phyloP scores from a whole-genome alignment of 1,140 invertebrate species.

The Nasonia giraulti region DNA sequence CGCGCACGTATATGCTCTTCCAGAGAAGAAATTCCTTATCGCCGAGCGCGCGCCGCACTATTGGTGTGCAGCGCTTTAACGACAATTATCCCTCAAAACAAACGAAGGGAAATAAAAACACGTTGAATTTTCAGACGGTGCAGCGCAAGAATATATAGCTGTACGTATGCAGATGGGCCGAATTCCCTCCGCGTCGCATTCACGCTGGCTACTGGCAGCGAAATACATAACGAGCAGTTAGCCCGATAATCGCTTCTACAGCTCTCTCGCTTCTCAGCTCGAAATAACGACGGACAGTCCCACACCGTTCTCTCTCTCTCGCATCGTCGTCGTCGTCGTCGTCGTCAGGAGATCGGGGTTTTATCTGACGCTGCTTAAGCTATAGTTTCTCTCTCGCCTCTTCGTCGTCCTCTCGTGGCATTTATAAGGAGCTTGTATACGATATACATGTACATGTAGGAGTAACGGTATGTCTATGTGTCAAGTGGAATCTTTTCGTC shows the following conservation, averaged over 20 bases:
- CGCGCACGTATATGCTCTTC: background rate
- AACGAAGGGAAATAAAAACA: background rate
- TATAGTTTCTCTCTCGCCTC: background rate
- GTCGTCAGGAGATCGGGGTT: constrained; percentile 36
- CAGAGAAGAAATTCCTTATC: constrained; percentile 23
- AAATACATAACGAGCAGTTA: constrained; percentile 46
- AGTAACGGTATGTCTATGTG: background rate
- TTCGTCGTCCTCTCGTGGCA: background rate
- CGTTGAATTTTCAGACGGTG: background rate
- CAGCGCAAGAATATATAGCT: background rate
- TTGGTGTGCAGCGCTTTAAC: background rate
- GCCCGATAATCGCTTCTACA: constrained; percentile 36
- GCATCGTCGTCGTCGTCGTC: constrained; percentile 3
- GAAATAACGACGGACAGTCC: constrained; percentile 47
- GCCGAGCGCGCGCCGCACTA: background rate
- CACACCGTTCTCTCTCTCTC: constrained; percentile 1
- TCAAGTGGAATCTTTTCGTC: background rate
- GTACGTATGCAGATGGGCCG: background rate
- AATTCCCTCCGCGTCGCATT: constrained; percentile 20
- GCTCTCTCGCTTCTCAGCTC: constrained; percentile 36
- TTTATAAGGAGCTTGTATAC: constrained; percentile 22
- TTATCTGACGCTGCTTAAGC: constrained; percentile 18
- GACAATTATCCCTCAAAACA: constrained; percentile 20
- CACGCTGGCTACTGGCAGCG: background rate
- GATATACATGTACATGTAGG: constrained; percentile 7